These are phyloP conservation scores for Peromyscus melanophrys DNA, from an alignment of 2,797 vertebrate species.

Conservation along the genomic window DNA sequence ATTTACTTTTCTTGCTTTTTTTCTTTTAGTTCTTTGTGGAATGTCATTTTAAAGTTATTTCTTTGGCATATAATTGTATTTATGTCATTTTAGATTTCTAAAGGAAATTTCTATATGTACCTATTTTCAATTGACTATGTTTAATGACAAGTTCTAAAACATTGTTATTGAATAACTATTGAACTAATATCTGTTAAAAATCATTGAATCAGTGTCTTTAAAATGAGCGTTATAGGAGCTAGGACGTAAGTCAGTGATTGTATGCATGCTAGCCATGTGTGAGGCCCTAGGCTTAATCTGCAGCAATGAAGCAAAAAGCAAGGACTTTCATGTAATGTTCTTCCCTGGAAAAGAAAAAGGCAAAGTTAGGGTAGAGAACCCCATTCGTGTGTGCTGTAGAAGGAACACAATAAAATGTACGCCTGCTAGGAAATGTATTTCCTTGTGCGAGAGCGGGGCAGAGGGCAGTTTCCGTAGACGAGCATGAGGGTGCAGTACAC, in stretches of 20 bases:
- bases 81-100: conserved; percentile 31
- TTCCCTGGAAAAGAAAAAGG: conserved; percentile 5
- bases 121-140: neutral
- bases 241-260: neutral
- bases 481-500: neutral
- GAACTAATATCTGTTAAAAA: neutral
- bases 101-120: neutral
- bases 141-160: conserved; percentile 22
- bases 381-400: neutral
- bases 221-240: neutral
- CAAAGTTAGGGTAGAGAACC: neutral
- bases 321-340: neutral
- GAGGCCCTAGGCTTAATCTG: neutral
- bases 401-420: neutral
- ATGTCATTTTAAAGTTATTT: neutral
- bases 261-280: neutral
- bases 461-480: neutral
- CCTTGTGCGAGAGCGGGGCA: neutral
- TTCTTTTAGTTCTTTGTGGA: neutral
- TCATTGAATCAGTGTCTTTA: neutral
- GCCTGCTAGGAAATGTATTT: neutral
- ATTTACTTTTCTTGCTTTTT: neutral
- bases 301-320: neutral
- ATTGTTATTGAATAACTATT: neutral
- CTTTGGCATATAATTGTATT: neutral